These are phyloP conservation scores for Sylvia atricapilla DNA, from an alignment of 2,113 vertebrate genomes.

Conservation along the genomic window DNA sequence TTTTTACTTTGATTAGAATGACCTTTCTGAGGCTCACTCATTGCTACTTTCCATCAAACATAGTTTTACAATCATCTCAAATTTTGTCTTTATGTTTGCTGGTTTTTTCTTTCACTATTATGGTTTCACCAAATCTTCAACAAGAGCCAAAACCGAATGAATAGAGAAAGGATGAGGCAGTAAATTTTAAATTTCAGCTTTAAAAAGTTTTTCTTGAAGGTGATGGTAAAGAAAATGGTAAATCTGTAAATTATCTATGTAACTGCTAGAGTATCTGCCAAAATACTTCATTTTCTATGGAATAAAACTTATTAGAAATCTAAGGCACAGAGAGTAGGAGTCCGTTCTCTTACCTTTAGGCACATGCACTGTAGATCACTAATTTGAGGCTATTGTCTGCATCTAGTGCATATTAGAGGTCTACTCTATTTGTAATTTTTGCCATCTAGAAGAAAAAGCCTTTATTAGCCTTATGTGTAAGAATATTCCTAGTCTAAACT, in stretches of 20 bases:
- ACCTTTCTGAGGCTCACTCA: not conserved
- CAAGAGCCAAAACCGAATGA: not conserved
- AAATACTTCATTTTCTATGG: not conserved
- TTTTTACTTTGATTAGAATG: not conserved
- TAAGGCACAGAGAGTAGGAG: not conserved
- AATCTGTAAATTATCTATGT: not conserved
- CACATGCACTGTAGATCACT: rapidly evolving
- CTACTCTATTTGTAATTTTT: not conserved
- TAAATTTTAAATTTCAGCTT: not conserved
- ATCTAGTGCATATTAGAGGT: not conserved
- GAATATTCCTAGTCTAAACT: not conserved
- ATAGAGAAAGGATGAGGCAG: not conserved
- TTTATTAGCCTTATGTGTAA: not conserved
- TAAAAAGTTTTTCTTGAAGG: not conserved
- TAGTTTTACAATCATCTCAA: not conserved
- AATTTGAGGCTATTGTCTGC: not conserved
- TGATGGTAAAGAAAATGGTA: not conserved
- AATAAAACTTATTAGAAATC: not conserved
- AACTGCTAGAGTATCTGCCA: not conserved
- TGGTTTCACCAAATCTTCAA: not conserved
- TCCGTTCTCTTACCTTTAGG: not conserved
- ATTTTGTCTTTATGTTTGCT: not conserved
- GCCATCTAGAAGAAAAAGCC: not conserved
- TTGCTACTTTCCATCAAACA: not conserved
- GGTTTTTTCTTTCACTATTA: not conserved